Conservation (phyloP, 2,797 vertebrate genomes). For the Enteromius radiatus region DNA sequence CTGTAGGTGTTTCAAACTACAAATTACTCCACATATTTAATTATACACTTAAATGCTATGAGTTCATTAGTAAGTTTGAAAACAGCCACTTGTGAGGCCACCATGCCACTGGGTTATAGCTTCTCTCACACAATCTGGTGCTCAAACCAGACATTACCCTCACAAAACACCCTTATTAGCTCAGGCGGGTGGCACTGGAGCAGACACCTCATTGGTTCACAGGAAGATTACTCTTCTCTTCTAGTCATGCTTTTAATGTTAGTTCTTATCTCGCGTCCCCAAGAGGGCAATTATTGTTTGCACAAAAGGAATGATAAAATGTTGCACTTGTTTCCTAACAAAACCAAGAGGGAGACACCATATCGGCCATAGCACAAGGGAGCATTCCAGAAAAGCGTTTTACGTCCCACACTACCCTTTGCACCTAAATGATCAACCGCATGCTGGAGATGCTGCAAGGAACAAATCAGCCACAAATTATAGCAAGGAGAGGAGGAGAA, state of each 20-base stretch:
- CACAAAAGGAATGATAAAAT: constrained; percentile 59
- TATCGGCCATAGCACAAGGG: constrained; percentile 40
- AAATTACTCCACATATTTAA: constrained; percentile 56
- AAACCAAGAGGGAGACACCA: constrained; percentile 33
- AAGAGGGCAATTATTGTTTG: constrained; percentile 60
- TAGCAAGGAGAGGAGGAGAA: constrained; percentile 12
- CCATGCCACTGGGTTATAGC: constrained; percentile 51
- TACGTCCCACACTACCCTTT: constrained; percentile 25
- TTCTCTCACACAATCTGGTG: constrained; percentile 54
- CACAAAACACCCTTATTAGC: constrained; percentile 61
- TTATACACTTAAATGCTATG: constrained; percentile 41
- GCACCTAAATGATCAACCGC: constrained; percentile 27
- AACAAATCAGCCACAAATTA: constrained; percentile 44
- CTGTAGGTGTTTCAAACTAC: constrained; percentile 51
- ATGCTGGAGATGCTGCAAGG: constrained; percentile 16
- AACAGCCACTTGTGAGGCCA: constrained; percentile 58
- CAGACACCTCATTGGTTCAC: constrained; percentile 55
- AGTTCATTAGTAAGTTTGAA: constrained; percentile 53
- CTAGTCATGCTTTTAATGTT: constrained; percentile 62
- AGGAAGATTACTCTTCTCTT: constrained; percentile 54
- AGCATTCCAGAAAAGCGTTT: constrained; percentile 29
- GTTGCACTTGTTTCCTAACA: constrained; percentile 51
- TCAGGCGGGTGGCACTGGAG: constrained; percentile 50
- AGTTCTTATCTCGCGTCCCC: constrained; percentile 61
- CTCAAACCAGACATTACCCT: constrained; percentile 63